Evolutionary conservation across 2,113 vertebrate species (phyloP), one percentile per base, ranked within the genome.

Genomic region (Shinisaurus crocodilurus): DNA sequence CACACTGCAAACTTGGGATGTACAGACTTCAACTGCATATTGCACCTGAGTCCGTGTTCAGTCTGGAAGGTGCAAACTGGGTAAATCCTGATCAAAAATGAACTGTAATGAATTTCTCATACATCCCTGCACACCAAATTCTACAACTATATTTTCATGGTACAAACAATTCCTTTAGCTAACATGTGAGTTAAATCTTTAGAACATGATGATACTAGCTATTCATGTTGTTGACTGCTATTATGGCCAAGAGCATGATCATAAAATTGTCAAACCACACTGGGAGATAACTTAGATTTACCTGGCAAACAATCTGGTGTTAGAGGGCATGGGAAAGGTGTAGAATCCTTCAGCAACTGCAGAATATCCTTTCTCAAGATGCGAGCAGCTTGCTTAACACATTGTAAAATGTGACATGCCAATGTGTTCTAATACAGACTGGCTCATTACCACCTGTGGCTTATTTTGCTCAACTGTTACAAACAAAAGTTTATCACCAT

Each of bases 401-500:
- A 69, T 37, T 88, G 69, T 80, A 69, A 81, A 70, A 34, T 34
- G 16, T 69, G 34, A 48, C 60, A 88, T 48, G 15, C 34, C 76
- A 63, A 45, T 16, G 69, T 81, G 25, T 88, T 88, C 20, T 69
- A 88, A 50, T 69, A 88, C 3, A 88, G 37, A 50, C 45, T 81
- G 34, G 23, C 34, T 81, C 34, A 80, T 88, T 88, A n/a, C 76
- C 43, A 88, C 87, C 76, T 81, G 87, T 80, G 65, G 60, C 32
- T 80, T 88, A 80, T 79, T 88, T 29, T 88, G 77, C 45, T 69
- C 32, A 65, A 67, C 16, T 69, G 45, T 88, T 88, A 67, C 27
- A 63, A 63, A 76, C 60, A 88, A 80, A 88, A 80, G 63, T 63
- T 88, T 88, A 88, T 50, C 25, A 50, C 43, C 76, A 45, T 80